Base-by-base conservation (phyloP, 2,797 vertebrate genomes). In the Parotocinclus haroldoi region DNA sequence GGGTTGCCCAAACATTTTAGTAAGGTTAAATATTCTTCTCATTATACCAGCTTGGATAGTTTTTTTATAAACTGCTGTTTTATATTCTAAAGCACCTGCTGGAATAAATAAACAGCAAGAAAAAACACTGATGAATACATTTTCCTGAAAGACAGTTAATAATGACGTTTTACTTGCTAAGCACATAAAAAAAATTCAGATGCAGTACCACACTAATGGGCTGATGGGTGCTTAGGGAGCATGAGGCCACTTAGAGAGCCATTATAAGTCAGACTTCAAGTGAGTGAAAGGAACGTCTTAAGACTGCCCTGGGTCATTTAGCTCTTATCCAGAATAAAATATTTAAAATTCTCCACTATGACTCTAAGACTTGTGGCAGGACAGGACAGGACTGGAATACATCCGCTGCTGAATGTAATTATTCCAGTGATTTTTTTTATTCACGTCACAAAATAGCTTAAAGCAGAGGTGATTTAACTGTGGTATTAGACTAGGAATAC, bases 281-380 rank as follows among this genome's bases (percentile, higher is more conserved):
- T 65, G 45, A 68, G 52, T 10, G n/a, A 56, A 27, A 19, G 37
- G n/a, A 13, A 46, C 6, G 46, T 36, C 42, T 58, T 10, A 11
- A 65, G 61, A 45, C 6, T 69, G 56, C 17, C 38, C 14, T 49
- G 9, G 7, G 63, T 55, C 50, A 59, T 59, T 59, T 48, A 49
- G 50, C 44, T 72, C 44, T 36, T 14, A 27, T 19, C 49, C 48
- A 2, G 64, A 69, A 59, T 59, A 45, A 69, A 74, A 69, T 69
- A 74, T 74, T 69, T 65, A 51, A 69, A 51, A 38, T 45, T 42
- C 39, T 12, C 19, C 19, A 58, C 48, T 50, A 55, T 9, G 19
- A 39, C 2, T 36, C 54, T 74, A 11, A 69, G 46, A 45, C 46
- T 17, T 18, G 19, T 38, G 48, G 19, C 53, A n/a, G n/a, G n/a